Conservation (phyloP, 2,797 vertebrate species). For the Cynopterus sphinx region DNA sequence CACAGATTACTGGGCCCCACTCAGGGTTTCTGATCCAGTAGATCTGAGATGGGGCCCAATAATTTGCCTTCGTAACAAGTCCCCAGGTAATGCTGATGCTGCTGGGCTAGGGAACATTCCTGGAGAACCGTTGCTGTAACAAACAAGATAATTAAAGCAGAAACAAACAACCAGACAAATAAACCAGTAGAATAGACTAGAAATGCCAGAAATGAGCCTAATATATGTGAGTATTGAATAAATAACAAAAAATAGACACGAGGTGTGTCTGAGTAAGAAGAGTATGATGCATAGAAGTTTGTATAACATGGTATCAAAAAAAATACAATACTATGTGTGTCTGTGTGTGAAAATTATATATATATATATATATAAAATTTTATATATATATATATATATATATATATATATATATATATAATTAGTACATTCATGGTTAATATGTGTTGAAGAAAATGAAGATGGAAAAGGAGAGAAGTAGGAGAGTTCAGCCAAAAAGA, state of each 20-base stretch:
- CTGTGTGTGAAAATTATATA: neutral
- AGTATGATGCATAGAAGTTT: neutral
- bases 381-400: neutral
- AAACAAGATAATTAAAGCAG: neutral
- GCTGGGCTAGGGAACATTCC: neutral
- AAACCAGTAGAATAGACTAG: neutral
- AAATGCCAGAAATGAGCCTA: neutral
- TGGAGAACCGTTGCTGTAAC: neutral
- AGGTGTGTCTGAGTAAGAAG: neutral
- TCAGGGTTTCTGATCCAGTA: neutral
- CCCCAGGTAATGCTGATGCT: neutral
- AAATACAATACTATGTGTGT: neutral
- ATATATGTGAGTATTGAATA: neutral
- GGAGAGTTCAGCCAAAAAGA: neutral
- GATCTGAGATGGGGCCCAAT: neutral
- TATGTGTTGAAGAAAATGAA: neutral
- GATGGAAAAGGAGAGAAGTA: neutral
- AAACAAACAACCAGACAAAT: neutral
- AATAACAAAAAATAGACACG: neutral
- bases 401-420: neutral
- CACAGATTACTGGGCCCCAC: too few relatives aligned
- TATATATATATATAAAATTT: neutral
- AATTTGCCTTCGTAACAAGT: neutral
- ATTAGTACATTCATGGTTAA: neutral
- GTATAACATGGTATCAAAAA: neutral